Conservation (phyloP, 2,797 vertebrate species). For the Falco cherrug region DNA sequence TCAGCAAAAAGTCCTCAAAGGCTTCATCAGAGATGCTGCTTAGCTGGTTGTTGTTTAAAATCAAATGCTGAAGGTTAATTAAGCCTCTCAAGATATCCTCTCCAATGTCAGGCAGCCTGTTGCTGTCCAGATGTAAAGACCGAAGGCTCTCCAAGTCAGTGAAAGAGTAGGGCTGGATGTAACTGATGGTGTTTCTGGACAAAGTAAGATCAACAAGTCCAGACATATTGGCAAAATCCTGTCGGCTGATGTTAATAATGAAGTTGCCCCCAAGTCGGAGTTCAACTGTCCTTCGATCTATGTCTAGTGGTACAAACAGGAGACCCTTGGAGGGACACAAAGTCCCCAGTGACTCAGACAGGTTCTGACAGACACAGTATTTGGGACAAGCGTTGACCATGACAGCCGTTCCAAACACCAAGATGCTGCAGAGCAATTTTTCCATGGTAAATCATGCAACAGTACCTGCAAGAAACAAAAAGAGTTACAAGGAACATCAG, state of each 20-base stretch:
- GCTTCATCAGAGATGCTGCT: constrained; percentile 84
- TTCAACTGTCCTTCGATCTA: constrained; percentile 95
- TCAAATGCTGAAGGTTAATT: constrained; percentile 95
- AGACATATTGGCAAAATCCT: constrained; percentile 98
- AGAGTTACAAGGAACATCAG: neutral
- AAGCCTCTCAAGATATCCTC: constrained; percentile 91
- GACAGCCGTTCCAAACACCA: constrained; percentile 92
- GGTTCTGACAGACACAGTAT: constrained; percentile 98
- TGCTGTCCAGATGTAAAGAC: constrained; percentile 94
- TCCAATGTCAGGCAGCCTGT: constrained; percentile 91
- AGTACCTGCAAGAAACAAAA: constrained; percentile 77
- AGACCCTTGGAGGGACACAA: constrained; percentile 96
- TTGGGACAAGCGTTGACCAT: constrained; percentile 94
- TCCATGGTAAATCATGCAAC: constrained; percentile 93
- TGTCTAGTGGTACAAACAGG: constrained; percentile 93
- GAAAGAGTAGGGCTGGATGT: constrained; percentile 96
- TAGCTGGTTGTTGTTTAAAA: constrained; percentile 97
- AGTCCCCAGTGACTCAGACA: constrained; percentile 96
- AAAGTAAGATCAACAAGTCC: constrained; percentile 97
- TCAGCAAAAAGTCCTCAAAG: constrained; percentile 92
- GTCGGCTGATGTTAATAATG: constrained; percentile 92
- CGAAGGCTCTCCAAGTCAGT: constrained; percentile 94
- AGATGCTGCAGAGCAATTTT: constrained; percentile 92
- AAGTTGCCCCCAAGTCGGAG: constrained; percentile 96
- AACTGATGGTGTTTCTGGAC: constrained; percentile 95